These are phyloP conservation scores for Nasonovia ribisnigri DNA, from an alignment of 2,888 invertebrate species.

Conservation along the genomic window DNA sequence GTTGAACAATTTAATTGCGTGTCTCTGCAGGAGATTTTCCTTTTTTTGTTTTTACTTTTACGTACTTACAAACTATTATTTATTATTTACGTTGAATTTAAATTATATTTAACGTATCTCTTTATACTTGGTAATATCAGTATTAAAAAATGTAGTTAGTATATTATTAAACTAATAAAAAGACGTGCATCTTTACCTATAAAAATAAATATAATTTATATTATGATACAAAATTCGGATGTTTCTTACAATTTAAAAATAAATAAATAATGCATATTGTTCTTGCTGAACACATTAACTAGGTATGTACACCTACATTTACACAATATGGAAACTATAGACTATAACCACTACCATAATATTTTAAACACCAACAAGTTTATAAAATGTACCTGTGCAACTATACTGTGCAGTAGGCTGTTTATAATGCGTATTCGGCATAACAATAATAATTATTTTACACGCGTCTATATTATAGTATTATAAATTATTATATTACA, in stretches of 20 bases:
- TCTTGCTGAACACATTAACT: background rate
- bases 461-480: constrained; percentile 8
- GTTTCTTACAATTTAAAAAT: background rate
- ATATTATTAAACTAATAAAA: background rate
- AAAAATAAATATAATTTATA: background rate
- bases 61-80: background rate
- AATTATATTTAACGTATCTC: background rate
- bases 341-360: background rate
- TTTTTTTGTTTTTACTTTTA: background rate
- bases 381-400: constrained; percentile 23
- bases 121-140: background rate
- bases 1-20: constrained; percentile 7
- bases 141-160: background rate
- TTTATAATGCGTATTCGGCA: background rate
- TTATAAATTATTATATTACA: background rate
- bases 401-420: background rate
- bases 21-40: background rate
- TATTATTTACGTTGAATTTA: background rate
- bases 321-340: background rate
- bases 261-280: background rate
- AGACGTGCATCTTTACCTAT: background rate
- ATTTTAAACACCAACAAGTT: background rate
- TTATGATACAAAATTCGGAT: background rate
- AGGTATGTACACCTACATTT: background rate
- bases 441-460: constrained; percentile 23